Evolutionary conservation across 30 jellyfish, hydroid and myxozoan genomes (phyloP), one percentile per base, ranked within the genome.

Genomic region (Aurelia sp.): DNA sequence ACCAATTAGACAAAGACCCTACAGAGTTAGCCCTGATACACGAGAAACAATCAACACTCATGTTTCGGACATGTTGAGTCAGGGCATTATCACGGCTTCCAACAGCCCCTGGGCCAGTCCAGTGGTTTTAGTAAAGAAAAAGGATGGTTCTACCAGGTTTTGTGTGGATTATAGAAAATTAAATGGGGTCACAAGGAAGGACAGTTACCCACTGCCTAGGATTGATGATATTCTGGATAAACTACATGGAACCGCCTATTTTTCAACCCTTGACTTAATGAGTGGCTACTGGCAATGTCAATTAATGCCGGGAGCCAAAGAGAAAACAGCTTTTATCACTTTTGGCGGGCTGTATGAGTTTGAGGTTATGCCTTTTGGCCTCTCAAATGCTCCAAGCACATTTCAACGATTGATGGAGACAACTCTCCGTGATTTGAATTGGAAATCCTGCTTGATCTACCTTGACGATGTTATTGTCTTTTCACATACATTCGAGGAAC

Each of bases 71-170:
- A 74, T 85, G 90, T 52, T 85, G 48, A 74, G 61, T 12, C 59
- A 35, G 10, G 95, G 67, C 9, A 68, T 85, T 51, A 85, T 85
- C 47, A 30, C 50, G 84, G 86, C 95, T 6, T 31, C 78, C 30
- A 63, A 35, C 27, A 11, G 55, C 11, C 91, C 91, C 55, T 85
- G 95, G 95, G 63, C 90, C 10, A 22, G 76, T 35, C 95, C 95
- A 31, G 58, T 77, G 9, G 90, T 85, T 13, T 48, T 78, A 13
- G 89, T 78, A 44, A 62, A 78, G 59, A 78, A 78, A 68, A 35
- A 40, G 38, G 89, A 78, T 44, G 89, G 89, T 12, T 47, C 89
- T 12, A 30, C 48, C 50, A 33, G 91, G 33, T 27, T 27, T 27
- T 27, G 33, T 27, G 33, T 27, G 1, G 33, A 27, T 27, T 27